These are phyloP conservation scores for Cinclus mexicanus DNA, from an alignment of 2,113 vertebrate species.

Conservation along the genomic window DNA sequence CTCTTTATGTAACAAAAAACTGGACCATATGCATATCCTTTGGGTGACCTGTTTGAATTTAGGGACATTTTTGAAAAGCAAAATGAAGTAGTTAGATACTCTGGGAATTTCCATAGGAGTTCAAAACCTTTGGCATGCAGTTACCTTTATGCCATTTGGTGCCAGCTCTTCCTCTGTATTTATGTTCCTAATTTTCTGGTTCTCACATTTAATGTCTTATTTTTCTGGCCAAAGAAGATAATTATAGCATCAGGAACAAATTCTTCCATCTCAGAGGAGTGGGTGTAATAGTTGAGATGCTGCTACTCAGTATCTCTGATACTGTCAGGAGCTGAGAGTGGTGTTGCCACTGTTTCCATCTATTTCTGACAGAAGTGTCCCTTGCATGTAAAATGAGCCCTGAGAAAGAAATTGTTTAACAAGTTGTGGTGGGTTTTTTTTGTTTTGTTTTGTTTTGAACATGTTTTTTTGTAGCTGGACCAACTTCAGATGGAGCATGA, in stretches of 20 bases:
- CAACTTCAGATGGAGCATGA: conserved; percentile 69
- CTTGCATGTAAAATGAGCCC: neutral
- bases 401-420: neutral
- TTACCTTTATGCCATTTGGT: neutral
- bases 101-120: neutral
- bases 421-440: fast-evolving
- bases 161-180: neutral
- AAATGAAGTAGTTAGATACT: neutral
- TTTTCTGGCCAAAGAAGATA: neutral
- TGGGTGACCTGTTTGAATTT: neutral
- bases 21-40: fast-evolving
- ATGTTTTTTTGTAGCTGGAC: conserved; percentile 69
- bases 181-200: neutral
- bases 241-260: neutral
- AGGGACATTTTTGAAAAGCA: neutral
- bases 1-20: neutral
- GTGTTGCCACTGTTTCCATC: neutral
- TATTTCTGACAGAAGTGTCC: neutral
- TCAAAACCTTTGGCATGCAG: neutral
- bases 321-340: neutral
- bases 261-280: neutral
- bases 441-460: neutral
- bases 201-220: neutral
- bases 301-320: neutral
- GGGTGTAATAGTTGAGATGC: neutral